Percentiles rank a stretch among this genome's conserved stretches.
phyloP scores from a whole-genome alignment of 2,113 vertebrate genomes.

The Gobiocypris rarus region DNA sequence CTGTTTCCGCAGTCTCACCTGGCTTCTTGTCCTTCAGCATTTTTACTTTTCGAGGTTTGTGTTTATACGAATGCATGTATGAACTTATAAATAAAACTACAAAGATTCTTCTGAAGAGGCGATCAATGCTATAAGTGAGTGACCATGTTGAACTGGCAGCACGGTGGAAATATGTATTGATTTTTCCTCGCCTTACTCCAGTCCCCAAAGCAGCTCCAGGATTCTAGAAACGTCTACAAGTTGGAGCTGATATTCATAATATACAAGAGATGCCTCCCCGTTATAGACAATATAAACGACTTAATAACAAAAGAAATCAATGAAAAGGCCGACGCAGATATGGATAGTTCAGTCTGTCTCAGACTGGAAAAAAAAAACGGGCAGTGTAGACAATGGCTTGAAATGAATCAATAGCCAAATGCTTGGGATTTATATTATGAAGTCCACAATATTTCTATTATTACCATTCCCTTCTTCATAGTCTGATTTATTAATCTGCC shows the following conservation, averaged over 20 bases:
- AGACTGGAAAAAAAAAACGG: constrained; percentile 35
- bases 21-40: constrained; percentile 19
- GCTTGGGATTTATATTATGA: not conserved
- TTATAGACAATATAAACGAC: constrained; percentile 38
- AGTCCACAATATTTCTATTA: constrained; percentile 9
- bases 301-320: constrained; percentile 45
- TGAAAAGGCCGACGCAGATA: constrained; percentile 36
- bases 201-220: constrained; percentile 61
- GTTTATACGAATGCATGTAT: constrained; percentile 1
- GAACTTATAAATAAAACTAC: constrained; percentile 36
- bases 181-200: constrained; percentile 61
- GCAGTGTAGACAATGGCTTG: constrained; percentile 40
- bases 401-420: constrained; percentile 44
- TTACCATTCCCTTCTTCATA: not conserved
- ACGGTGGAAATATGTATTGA: constrained; percentile 69
- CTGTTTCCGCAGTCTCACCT: not conserved
- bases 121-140: constrained; percentile 73
- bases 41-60: constrained; percentile 4
- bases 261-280: constrained; percentile 6
- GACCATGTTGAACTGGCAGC: constrained; percentile 63
- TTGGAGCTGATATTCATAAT: constrained; percentile 23
- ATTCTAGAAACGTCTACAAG: constrained; percentile 38
- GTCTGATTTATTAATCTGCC: constrained; percentile 13
- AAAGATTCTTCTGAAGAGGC: constrained; percentile 66
- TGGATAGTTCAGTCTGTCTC: constrained; percentile 23